phyloP scores from a whole-genome alignment of 2,888 invertebrate genomes.

The Timandra comae region DNA sequence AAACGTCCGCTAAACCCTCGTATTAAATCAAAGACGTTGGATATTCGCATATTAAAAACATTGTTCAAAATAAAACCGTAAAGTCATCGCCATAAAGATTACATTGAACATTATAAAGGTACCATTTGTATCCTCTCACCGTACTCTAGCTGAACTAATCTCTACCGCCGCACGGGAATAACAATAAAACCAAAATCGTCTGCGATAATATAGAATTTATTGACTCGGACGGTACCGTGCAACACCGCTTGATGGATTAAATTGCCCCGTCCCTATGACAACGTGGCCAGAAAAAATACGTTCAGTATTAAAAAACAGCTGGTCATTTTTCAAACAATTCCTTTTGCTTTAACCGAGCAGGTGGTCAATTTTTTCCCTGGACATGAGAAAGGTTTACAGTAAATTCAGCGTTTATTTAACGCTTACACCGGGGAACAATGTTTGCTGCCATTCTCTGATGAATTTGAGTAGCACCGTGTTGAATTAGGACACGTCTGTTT shows the following conservation, averaged over 20 bases:
- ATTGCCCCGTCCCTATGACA: constrained; percentile 77
- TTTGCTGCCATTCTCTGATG: constrained; percentile 59
- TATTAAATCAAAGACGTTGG: too few relatives aligned
- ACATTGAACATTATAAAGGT: too few relatives aligned
- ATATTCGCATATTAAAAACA: too few relatives aligned
- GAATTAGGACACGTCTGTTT: constrained; percentile 53
- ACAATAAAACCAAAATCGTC: constrained; percentile 70
- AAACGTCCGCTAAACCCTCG: too few relatives aligned
- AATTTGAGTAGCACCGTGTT: constrained; percentile 59
- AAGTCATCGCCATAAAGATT: background rate
- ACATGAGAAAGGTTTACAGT: constrained; percentile 34
- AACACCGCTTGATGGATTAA: constrained; percentile 73
- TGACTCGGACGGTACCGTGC: constrained; percentile 58
- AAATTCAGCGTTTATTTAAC: constrained; percentile 57
- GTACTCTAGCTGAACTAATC: constrained; percentile 42
- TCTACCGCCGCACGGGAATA: constrained; percentile 43
- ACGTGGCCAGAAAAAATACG: constrained; percentile 74
- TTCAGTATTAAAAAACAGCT: constrained; percentile 73
- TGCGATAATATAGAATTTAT: constrained; percentile 72
- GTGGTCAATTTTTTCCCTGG: constrained; percentile 45
- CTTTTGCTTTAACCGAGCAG: constrained; percentile 69
- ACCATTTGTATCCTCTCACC: constrained; percentile 10
- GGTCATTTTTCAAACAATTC: constrained; percentile 76
- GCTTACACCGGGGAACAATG: constrained; percentile 40
- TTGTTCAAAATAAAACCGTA: too few relatives aligned